These are phyloP conservation scores for Cyanistes caeruleus DNA, from an alignment of 2,113 vertebrate species.

Conservation along the genomic window DNA sequence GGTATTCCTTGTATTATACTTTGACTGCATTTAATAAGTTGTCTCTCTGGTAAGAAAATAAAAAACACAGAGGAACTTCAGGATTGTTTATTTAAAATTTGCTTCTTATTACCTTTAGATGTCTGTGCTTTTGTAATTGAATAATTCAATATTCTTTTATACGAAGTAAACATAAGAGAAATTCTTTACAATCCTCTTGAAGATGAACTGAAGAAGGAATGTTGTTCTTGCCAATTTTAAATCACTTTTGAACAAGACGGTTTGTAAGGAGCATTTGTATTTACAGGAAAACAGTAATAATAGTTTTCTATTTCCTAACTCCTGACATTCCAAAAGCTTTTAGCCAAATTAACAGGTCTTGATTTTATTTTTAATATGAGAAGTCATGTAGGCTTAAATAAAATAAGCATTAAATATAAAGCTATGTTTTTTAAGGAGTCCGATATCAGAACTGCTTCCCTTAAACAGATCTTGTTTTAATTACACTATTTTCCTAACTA, in stretches of 20 bases:
- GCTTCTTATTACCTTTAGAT: constrained; percentile 22
- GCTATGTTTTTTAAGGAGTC: not conserved
- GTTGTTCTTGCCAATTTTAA: constrained; percentile 8
- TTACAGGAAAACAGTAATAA: not conserved
- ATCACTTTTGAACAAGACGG: not conserved
- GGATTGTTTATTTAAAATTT: constrained; percentile 46
- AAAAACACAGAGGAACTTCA: constrained; percentile 1
- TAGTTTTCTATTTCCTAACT: not conserved
- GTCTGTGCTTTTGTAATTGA: not conserved
- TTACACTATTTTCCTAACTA: not conserved
- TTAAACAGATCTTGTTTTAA: not conserved
- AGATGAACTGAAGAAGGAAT: constrained; percentile 35
- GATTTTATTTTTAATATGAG: not conserved
- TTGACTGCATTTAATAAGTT: not conserved
- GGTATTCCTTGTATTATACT: not conserved
- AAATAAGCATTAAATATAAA: not conserved
- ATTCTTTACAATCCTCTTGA: constrained; percentile 56
- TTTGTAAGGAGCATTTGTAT: not conserved
- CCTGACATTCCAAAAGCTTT: not conserved
- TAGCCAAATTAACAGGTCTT: not conserved
- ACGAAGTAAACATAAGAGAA: constrained; percentile 26
- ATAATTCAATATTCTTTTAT: constrained; percentile 37
- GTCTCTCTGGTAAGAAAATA: not conserved
- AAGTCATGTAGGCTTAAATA: not conserved
- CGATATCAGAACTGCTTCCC: not conserved